phyloP scores from a whole-genome alignment of 1,140 invertebrate species.

The Hesperophylax magnus region DNA sequence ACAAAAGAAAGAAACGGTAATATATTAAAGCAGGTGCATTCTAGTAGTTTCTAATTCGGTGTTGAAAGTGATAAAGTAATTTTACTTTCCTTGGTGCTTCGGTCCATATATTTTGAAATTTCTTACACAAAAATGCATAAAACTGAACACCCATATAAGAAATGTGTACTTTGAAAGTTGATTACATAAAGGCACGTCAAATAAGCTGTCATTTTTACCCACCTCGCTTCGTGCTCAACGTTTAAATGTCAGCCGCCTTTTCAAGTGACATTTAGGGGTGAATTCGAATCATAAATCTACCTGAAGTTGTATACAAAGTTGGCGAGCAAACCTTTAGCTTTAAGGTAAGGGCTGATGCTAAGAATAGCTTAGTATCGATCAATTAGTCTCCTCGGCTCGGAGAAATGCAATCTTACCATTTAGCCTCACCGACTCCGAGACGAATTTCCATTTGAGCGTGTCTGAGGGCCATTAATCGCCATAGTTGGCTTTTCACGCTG shows the following conservation, averaged over 20 bases:
- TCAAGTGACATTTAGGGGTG: conserved; percentile 37
- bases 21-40: no score
- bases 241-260: conserved; percentile 38
- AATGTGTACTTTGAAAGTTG: not conserved
- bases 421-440: conserved; percentile 27
- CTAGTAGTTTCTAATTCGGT: no score
- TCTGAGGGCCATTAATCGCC: conserved; percentile 39
- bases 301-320: conserved; percentile 11
- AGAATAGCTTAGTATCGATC: conserved; percentile 40
- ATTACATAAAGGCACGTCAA: conserved; percentile 21
- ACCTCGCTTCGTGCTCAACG: conserved; percentile 26
- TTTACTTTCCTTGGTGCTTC: no score
- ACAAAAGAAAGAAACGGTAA: no score
- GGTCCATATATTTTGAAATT: no score
- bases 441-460: conserved; percentile 42
- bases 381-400: conserved; percentile 25
- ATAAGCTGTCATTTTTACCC: conserved; percentile 12
- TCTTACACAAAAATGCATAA: no score
- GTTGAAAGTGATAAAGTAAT: no score
- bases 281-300: conserved; percentile 47
- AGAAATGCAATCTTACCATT: conserved; percentile 41
- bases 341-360: not conserved
- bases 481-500: conserved; percentile 43
- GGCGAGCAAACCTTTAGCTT: conserved; percentile 26
- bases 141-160: no score